These are phyloP conservation scores for Meriones psammophilus DNA, from an alignment of 2,797 vertebrate species.

Conservation along the genomic window DNA sequence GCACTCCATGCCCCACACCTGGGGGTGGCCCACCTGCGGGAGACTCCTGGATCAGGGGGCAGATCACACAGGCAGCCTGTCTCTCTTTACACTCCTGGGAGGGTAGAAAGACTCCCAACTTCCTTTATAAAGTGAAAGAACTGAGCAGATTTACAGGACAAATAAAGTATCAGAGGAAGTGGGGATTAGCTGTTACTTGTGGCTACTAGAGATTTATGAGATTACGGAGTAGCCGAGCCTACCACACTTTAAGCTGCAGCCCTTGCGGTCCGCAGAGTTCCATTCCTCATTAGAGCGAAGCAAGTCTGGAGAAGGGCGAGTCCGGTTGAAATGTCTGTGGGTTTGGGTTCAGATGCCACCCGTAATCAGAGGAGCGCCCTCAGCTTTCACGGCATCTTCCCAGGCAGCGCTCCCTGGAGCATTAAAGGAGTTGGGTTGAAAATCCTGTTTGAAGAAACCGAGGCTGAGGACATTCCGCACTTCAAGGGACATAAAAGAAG, in stretches of 20 bases:
- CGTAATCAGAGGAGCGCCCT: constrained; percentile 66
- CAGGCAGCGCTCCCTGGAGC: constrained; percentile 57
- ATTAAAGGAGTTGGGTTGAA: constrained; percentile 47
- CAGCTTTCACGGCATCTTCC: constrained; percentile 74
- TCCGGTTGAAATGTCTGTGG: constrained; percentile 76
- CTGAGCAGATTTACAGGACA: constrained; percentile 80
- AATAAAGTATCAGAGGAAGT: constrained; percentile 83
- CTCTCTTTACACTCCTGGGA: constrained; percentile 61
- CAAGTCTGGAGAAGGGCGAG: constrained; percentile 71
- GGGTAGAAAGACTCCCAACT: constrained; percentile 45
- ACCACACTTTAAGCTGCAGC: constrained; percentile 72
- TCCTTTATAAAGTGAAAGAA: constrained; percentile 76
- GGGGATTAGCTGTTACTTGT: constrained; percentile 76
- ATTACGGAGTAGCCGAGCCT: constrained; percentile 77
- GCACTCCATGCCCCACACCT: background rate
- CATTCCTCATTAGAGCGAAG: constrained; percentile 76
- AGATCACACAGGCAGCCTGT: constrained; percentile 48
- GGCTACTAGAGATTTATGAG: constrained; percentile 81
- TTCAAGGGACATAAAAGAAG: constrained; percentile 21
- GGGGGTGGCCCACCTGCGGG: background rate
- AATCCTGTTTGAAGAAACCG: constrained; percentile 72
- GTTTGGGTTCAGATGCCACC: constrained; percentile 68
- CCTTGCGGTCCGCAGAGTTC: constrained; percentile 74
- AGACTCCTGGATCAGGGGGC: constrained; percentile 32
- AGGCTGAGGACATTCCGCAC: constrained; percentile 24